Evolutionary conservation across 2,797 vertebrate genomes (phyloP).

Genomic region (Trichosurus vulpecula): DNA sequence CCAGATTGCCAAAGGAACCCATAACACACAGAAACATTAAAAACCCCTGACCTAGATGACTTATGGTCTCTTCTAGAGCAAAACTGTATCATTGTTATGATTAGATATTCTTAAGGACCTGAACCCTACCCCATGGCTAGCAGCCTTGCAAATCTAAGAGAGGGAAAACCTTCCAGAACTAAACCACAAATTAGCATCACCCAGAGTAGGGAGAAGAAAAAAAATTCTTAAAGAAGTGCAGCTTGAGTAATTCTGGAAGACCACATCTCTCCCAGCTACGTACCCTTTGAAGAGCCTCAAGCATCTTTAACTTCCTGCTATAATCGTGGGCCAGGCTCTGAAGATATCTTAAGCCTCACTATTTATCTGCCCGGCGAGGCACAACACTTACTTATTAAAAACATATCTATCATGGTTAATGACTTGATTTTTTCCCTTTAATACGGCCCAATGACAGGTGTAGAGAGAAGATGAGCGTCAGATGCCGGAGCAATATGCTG

Average conservation of each 20-base stretch:
- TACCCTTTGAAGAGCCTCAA: constrained; percentile 81
- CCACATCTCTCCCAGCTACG: constrained; percentile 74
- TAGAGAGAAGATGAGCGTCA: constrained; percentile 86
- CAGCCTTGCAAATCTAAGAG: constrained; percentile 50
- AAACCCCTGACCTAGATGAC: background rate
- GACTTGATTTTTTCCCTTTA: constrained; percentile 88
- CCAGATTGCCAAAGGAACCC: background rate
- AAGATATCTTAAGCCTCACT: constrained; percentile 85
- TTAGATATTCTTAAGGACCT: background rate
- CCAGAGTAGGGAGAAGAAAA: constrained; percentile 55
- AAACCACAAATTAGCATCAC: constrained; percentile 70
- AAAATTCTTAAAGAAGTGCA: constrained; percentile 59
- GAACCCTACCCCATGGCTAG: constrained; percentile 57
- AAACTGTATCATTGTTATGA: background rate
- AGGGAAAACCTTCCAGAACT: constrained; percentile 35
- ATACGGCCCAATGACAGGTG: constrained; percentile 89
- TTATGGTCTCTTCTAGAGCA: background rate
- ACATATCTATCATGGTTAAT: constrained; percentile 91
- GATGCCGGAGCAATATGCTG: constrained; percentile 89
- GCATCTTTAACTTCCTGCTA: constrained; percentile 81
- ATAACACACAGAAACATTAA: background rate
- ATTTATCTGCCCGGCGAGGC: constrained; percentile 89
- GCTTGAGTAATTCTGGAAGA: constrained; percentile 73
- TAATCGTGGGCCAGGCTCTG: constrained; percentile 82
- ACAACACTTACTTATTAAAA: constrained; percentile 90